A percentile compares a stretch with the other conserved stretches of the same genome.
phyloP scores from a whole-genome alignment of 53 echinoderm and acorn worm genomes.

The Mesocentrotus franciscanus region DNA sequence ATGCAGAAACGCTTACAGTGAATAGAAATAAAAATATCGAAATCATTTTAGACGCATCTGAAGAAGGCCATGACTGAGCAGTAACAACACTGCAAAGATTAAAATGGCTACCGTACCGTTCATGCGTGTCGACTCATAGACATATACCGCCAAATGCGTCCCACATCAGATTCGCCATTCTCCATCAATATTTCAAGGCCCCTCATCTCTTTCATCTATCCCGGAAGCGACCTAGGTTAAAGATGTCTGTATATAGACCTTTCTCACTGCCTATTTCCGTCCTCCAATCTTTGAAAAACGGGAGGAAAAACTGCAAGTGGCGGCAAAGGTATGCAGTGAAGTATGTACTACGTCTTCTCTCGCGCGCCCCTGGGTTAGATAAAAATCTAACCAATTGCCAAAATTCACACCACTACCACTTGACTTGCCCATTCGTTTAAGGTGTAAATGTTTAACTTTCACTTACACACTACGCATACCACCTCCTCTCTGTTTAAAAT shows the following conservation, averaged over 20 bases:
- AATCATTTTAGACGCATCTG: not conserved
- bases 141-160: conserved; percentile 29
- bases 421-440: conserved; percentile 8
- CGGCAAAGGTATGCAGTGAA: not conserved
- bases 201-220: conserved; percentile 43
- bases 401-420: not conserved
- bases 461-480: not conserved
- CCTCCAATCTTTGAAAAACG: not conserved
- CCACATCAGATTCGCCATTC: conserved; percentile 25
- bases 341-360: not conserved
- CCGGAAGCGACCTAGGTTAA: conserved; percentile 30
- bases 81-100: not conserved
- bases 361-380: not conserved
- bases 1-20: not conserved
- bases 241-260: conserved; percentile 46
- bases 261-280: conserved; percentile 36
- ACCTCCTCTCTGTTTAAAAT: not conserved
- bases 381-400: not conserved
- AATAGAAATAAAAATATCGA: not conserved
- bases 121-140: conserved; percentile 41
- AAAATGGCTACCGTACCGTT: not conserved
- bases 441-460: conserved; percentile 31
- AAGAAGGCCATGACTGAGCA: not conserved
- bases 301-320: not conserved
- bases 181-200: conserved; percentile 45